Percentiles rank a stretch among this genome's conserved stretches.
phyloP scores from a whole-genome alignment of 2,113 vertebrate species.

The Montifringilla adamsi region DNA sequence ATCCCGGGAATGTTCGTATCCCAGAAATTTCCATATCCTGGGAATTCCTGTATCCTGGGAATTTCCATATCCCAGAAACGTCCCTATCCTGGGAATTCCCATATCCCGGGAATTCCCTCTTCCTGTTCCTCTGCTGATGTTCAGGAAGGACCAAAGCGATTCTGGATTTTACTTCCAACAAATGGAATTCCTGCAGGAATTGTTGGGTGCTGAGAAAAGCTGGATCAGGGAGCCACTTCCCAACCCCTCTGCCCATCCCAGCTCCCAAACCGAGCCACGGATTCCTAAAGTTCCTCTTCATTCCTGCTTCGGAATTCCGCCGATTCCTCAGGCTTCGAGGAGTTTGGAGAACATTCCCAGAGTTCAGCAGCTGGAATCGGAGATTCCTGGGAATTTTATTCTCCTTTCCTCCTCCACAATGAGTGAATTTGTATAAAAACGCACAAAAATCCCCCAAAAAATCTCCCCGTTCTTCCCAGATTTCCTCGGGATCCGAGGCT shows the following conservation, averaged over 20 bases:
- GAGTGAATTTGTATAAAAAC: background rate
- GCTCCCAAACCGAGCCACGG: background rate
- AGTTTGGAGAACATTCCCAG: background rate
- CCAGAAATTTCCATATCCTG: no score
- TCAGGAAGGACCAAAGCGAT: background rate
- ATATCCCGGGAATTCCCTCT: no score
- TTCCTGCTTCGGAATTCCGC: background rate
- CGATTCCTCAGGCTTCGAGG: background rate
- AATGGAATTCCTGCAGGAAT: background rate
- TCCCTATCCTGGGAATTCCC: no score
- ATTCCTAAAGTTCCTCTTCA: background rate
- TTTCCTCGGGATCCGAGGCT: background rate
- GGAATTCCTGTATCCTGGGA: no score
- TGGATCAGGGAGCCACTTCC: background rate
- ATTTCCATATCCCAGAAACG: no score
- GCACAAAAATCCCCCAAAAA: background rate
- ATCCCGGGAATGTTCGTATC: no score
- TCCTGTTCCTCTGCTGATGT: background rate
- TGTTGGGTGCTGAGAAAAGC: background rate
- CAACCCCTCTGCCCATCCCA: background rate
- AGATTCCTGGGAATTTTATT: background rate
- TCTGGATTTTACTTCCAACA: background rate
- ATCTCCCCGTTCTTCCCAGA: background rate
- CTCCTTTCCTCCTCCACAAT: background rate
- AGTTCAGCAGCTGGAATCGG: background rate